phyloP scores from a whole-genome alignment of 2,113 vertebrate species.

The Electrona antarctica region DNA sequence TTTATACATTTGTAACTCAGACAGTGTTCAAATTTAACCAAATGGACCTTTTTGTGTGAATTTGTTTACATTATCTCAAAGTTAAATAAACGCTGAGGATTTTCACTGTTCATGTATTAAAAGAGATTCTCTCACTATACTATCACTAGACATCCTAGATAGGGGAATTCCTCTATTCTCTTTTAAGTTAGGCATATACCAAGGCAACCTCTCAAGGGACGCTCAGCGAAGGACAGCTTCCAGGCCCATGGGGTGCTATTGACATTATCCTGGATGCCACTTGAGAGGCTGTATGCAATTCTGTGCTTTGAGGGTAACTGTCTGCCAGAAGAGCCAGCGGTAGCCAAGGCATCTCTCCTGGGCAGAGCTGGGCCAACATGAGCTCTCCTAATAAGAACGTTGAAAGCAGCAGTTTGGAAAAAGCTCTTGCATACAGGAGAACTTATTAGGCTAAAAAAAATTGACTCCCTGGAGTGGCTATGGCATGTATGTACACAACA shows the following conservation, averaged over 20 bases:
- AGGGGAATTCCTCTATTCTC: conserved; percentile 5
- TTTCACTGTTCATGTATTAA: conserved; percentile 9
- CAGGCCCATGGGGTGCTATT: conserved; percentile 43
- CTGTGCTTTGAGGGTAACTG: conserved; percentile 49
- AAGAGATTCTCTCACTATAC: background rate
- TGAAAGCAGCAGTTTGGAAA: conserved; percentile 4
- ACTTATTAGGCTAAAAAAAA: conserved; percentile 36
- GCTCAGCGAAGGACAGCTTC: conserved; percentile 16
- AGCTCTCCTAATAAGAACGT: conserved; percentile 24
- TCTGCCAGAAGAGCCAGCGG: conserved; percentile 50
- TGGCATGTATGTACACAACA: conserved; percentile 7
- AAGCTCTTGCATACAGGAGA: conserved; percentile 29
- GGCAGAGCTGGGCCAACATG: conserved; percentile 33
- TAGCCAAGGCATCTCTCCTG: conserved; percentile 49
- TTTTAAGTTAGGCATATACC: conserved; percentile 15
- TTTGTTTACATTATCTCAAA: background rate
- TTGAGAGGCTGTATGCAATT: conserved; percentile 49
- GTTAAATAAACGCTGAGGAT: background rate
- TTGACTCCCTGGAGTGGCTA: background rate
- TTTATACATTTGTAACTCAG: too few relatives aligned
- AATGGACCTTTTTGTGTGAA: too few relatives aligned
- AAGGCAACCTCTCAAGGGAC: conserved; percentile 6
- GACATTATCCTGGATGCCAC: conserved; percentile 56
- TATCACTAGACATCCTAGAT: conserved; percentile 2
- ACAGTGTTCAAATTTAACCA: too few relatives aligned